A percentile compares a stretch with the other conserved stretches of the same genome.
Evolutionary conservation across 1,140 invertebrate genomes (phyloP).

Genomic region (Lepidurus packardi): DNA sequence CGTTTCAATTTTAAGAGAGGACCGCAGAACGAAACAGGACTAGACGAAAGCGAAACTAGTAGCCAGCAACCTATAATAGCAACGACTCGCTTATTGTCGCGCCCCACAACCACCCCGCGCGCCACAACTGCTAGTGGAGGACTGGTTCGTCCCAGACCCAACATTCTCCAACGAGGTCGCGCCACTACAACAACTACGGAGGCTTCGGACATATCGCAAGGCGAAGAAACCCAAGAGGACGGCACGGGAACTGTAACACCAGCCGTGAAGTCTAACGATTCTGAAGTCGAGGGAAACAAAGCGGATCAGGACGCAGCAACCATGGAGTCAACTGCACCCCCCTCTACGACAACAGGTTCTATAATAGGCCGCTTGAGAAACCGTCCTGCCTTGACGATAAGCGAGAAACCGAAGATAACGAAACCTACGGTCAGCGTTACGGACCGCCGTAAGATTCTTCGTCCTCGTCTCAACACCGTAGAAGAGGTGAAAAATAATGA

Average conservation of each 20-base stretch:
- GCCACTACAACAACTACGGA: constrained; percentile 14
- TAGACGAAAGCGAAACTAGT: constrained; percentile 17
- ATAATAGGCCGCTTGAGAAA: constrained; percentile 27
- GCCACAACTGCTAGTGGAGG: background rate
- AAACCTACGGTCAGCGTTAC: background rate
- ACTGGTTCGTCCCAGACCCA: background rate
- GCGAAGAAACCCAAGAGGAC: background rate
- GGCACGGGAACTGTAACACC: background rate
- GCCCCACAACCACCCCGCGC: background rate
- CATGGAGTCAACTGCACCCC: background rate
- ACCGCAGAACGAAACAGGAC: background rate
- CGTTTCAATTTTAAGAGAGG: background rate
- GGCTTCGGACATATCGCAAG: background rate
- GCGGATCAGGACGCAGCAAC: constrained; percentile 5
- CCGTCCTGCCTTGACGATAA: background rate
- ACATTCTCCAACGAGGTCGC: constrained; percentile 25
- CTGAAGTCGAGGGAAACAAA: background rate
- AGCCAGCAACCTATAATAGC: background rate
- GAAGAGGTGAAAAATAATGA: background rate
- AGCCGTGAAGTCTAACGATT: background rate
- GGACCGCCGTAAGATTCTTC: constrained; percentile 23
- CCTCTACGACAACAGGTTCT: constrained; percentile 3
- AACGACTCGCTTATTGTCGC: background rate
- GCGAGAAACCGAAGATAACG: constrained; percentile 26
- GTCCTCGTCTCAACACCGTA: constrained; percentile 19